Base-by-base conservation (phyloP, 2,113 vertebrate genomes). In the Caloenas nicobarica region DNA sequence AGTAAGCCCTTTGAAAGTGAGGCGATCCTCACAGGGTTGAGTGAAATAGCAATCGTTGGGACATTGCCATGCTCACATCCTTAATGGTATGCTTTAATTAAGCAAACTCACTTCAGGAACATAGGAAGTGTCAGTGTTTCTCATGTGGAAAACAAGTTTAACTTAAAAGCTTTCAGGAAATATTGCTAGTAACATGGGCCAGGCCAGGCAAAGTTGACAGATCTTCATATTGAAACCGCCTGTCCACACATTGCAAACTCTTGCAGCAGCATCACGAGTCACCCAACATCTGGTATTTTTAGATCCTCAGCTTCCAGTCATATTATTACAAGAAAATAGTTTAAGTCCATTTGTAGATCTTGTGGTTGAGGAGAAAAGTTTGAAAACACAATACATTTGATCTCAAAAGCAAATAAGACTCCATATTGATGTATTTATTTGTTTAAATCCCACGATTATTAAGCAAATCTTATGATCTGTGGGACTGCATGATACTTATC, bases 121-220 rank as follows among this genome's bases (percentile, higher is more conserved):
- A 76, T 68, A 87, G 82, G 91, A 93, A 89, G 25, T 66, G 53
- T 70, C 73, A 25, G 34, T 84, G 18, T 61, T 91, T 79, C 62
- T 86, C 40, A 40, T 61, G 70, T 88, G 60, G 88, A 89, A 96
- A 93, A 66, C 44, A 82, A 74, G 50, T 91, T 95, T 92, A 68
- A 62, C 48, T 79, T 89, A 87, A 77, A 91, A 87, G 50, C 28
- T 93, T 94, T 72, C 81, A 84, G 85, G 86, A 93, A 77, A 56
- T 80, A 68, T 24, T 77, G 34, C 29, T 69, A 48, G n/a, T 57
- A 84, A 25, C 64, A 8, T 34, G 44, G 71, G 50, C 26, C 69
- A 82, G 65, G 36, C 44, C 44, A 74, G 54, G 40, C 38, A 38
- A 29, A 29, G 54, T 10, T 82, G 72, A 87, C 76, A 88, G 48